Base-by-base conservation (phyloP, 2,113 vertebrate genomes). In the Trichechus manatus region DNA sequence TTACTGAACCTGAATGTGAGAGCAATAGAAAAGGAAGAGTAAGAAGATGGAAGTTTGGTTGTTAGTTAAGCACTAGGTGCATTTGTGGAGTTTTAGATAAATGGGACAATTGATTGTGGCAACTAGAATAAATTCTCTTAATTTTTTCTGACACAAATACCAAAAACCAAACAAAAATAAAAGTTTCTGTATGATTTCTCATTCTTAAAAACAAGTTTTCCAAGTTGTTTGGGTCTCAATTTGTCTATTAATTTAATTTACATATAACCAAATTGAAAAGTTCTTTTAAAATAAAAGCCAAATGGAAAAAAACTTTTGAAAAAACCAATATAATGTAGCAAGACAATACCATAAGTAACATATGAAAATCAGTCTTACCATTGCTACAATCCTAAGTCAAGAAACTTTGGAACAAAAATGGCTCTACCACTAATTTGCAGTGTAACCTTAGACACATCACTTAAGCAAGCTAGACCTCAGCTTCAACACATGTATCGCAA, bases 241-340 rank as follows among this genome's bases (percentile, higher is more conserved):
- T 79, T 72, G 61, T 22, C n/a, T 84, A 44, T 29, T 75, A 90
- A 53, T 82, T 85, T 61, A 85, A 80, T 92, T 61, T n/a, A 61
- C 23, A 87, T 39, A 44, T 66, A 14, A 29, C 20, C 29, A 79
- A 59, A 89, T 29, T 70, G 19, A 53, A 74, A 20, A 74, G 72
- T 78, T 81, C 11, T 92, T 78, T 6, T 22, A 6, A 23, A 22
- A 61, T 61, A 22, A 61, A 61, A 61, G 19, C 59, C 3, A 90
- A 80, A 80, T 90, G 78, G 44, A 81, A 33, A 25, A 72, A 61
- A 72, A 70, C 4, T 81, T 53, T 23, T 50, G 1, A 74, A 94
- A 89, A 94, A 93, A n/a, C 5, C 42, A 93, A 74, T 72, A 74
- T 29, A 94, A 81, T 87, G 25, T 47, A 87, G 6, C 44, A 93